Conservation (phyloP, 2,113 vertebrate genomes). For the Oreotrochilus melanogaster region DNA sequence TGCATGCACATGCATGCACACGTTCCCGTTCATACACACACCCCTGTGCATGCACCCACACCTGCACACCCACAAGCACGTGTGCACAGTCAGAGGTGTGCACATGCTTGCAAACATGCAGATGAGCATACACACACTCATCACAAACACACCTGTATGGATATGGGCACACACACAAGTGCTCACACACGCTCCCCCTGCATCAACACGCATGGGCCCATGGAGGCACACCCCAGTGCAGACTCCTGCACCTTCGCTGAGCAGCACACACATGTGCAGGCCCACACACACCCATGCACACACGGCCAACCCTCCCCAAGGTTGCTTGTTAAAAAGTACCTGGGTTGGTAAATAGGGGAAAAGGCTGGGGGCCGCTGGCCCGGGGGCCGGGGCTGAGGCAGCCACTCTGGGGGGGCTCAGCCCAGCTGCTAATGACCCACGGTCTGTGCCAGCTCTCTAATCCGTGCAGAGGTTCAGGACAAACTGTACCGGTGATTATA, state of each 20-base stretch:
- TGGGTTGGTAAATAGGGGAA: constrained; percentile 41
- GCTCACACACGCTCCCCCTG: fast-evolving
- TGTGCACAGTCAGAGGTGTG: fast-evolving
- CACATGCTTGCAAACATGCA: too few relatives aligned
- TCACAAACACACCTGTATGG: fast-evolving
- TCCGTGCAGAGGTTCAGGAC: constrained; percentile 73
- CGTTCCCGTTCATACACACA: fast-evolving
- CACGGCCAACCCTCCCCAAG: background rate
- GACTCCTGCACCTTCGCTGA: fast-evolving
- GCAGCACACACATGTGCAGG: fast-evolving
- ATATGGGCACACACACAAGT: fast-evolving
- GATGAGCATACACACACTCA: fast-evolving
- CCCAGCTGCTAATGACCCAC: constrained; percentile 66
- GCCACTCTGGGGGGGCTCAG: background rate
- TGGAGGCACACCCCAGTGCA: fast-evolving
- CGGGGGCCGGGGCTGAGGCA: background rate
- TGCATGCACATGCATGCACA: fast-evolving
- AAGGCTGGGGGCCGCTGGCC: background rate
- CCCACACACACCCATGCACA: background rate
- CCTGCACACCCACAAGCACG: fast-evolving
- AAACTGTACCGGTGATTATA: constrained; percentile 72
- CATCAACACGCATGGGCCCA: background rate
- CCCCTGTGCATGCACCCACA: background rate
- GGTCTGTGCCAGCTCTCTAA: constrained; percentile 48
- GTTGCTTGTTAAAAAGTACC: constrained; percentile 60